Conservation (phyloP, 1,140 invertebrate species). For the Cotesia typhae region DNA sequence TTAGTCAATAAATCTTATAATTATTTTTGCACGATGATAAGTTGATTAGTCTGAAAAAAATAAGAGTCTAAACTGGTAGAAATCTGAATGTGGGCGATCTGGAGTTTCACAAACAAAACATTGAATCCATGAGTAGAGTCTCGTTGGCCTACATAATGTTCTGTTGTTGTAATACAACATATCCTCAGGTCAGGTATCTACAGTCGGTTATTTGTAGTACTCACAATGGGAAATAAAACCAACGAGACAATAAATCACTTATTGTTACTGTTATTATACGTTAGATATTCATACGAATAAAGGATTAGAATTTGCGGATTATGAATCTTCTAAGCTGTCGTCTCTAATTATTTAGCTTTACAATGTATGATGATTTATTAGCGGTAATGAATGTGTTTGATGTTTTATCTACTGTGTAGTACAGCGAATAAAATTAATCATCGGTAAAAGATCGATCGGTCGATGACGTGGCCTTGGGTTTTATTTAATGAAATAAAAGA, state of each 20-base stretch:
- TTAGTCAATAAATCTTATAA: too few relatives aligned
- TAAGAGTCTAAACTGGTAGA: not conserved
- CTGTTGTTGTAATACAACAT: not conserved
- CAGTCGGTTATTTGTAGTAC: slow-evolving; percentile 7
- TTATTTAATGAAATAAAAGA: too few relatives aligned
- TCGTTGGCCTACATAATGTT: slow-evolving; percentile 12
- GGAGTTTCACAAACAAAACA: not conserved
- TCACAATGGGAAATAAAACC: not conserved
- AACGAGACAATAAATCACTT: slow-evolving; percentile 4
- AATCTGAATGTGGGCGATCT: slow-evolving; percentile 16
- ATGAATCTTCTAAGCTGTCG: too few relatives aligned
- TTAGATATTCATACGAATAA: too few relatives aligned
- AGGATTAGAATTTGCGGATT: too few relatives aligned
- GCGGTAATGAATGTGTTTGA: not conserved
- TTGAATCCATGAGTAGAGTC: slow-evolving; percentile 2
- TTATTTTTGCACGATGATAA: too few relatives aligned
- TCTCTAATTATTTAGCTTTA: not conserved
- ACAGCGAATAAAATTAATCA: not conserved
- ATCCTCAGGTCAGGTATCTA: not conserved
- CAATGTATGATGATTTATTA: not conserved
- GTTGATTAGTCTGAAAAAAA: too few relatives aligned
- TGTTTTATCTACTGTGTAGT: not conserved
- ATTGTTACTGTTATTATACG: too few relatives aligned
- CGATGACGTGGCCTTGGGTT: slow-evolving; percentile 15
- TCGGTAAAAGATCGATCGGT: slow-evolving; percentile 2